Base-by-base conservation (phyloP, 2,888 invertebrate species). In the Acanthosepion pharaonis region DNA sequence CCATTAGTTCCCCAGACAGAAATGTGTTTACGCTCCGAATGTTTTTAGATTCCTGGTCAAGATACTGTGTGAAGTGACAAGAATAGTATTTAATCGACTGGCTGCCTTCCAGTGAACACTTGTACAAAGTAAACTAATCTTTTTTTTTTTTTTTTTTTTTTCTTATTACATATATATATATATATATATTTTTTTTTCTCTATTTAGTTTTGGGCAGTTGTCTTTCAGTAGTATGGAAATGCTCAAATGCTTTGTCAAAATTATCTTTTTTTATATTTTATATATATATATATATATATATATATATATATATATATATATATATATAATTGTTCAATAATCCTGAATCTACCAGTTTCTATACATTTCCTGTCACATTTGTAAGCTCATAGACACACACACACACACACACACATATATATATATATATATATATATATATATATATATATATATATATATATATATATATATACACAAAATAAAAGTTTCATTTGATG, bases 21-120 rank as follows among this genome's bases (percentile, higher is more conserved):
- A 78, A 78, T 78, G 78, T 78, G 78, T 78, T 78, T 78, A 78
- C 78, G 78, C 78, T 78, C 78, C 78, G n/a, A 78, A 78, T 78
- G 78, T 78, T 78, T 78, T 78, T 78, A n/a, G 78, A 78, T 78
- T 78, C 78, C 78, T n/a, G 78, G 78, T 78, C n/a, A 33, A 78
- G 78, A 78, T 78, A 78, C 78, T 9, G 78, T 78, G 78, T 78
- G 78, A 78, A 78, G n/a, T 33, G 78, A 78, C 78, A 78, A 78
- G 78, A 78, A 78, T 78, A 78, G 78, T 33, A 78, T 78, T 78
- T 78, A 78, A 78, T 78, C 78, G 78, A 78, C 78, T 78, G 78
- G 78, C 78, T 78, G 78, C n/a, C 33, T 78, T 78, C 78, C 78
- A 78, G n/a, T 78, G 78, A 78, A 78, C 78, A 33, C 78, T 78